A percentile compares a stretch with the other conserved stretches of the same genome.
These are phyloP conservation scores for Sisyra terminalis DNA, from an alignment of 2,888 invertebrate species.

Conservation along the genomic window DNA sequence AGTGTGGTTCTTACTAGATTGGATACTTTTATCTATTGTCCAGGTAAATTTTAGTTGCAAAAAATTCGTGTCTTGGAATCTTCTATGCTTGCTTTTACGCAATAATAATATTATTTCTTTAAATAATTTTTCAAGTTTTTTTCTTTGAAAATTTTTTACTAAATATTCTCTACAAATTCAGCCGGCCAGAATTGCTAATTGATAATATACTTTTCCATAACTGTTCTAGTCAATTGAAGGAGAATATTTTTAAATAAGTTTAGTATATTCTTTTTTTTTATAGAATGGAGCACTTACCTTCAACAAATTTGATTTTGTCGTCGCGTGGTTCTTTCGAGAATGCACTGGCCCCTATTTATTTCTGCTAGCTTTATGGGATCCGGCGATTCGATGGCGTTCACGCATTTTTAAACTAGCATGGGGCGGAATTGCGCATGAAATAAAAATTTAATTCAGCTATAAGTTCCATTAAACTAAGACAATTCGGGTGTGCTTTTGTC, in stretches of 20 bases:
- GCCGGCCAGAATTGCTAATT: too few relatives aligned
- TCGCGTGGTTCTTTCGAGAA: constrained; percentile 92
- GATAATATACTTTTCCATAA: too few relatives aligned
- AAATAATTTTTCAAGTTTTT: too few relatives aligned
- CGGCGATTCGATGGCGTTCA: constrained; percentile 86
- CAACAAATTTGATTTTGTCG: constrained; percentile 84
- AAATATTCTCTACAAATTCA: too few relatives aligned
- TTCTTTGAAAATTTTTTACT: too few relatives aligned
- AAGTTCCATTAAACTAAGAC: too few relatives aligned
- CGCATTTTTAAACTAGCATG: constrained; percentile 81
- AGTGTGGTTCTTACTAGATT: constrained; percentile 92
- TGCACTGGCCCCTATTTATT: constrained; percentile 78
- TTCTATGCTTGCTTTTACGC: too few relatives aligned
- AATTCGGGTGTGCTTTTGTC: too few relatives aligned
- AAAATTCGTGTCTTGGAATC: too few relatives aligned
- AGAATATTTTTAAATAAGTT: too few relatives aligned
- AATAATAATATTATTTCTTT: too few relatives aligned
- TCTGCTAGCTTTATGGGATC: constrained; percentile 69
- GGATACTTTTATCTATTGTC: constrained; percentile 74
- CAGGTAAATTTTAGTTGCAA: constrained; percentile 46
- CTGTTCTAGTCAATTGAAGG: too few relatives aligned
- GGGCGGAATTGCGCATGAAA: constrained; percentile 89
- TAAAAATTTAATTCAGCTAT: constrained; percentile 28
- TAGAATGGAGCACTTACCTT: constrained; percentile 86
- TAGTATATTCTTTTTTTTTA: constrained; percentile 17